phyloP scores from a whole-genome alignment of 2,888 invertebrate species.

The Prenolepis imparis region DNA sequence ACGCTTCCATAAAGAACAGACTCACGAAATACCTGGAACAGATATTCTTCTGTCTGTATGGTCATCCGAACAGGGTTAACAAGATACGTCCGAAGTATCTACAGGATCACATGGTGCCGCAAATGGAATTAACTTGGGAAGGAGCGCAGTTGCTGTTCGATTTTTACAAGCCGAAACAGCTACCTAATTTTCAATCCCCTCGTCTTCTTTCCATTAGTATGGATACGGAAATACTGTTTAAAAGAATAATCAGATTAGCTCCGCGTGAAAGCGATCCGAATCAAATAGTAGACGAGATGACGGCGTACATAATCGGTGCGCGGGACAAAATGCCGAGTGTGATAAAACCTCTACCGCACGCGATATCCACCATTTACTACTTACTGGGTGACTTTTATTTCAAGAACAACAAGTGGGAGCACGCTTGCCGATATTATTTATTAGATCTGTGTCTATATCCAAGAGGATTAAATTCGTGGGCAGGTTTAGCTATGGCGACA shows the following conservation, averaged over 20 bases:
- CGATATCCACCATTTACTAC: conserved; percentile 93
- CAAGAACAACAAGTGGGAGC: conserved; percentile 92
- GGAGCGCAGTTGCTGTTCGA: conserved; percentile 92
- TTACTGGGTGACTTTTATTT: conserved; percentile 97
- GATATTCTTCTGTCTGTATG: conserved; percentile 94
- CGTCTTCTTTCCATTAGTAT: conserved; percentile 92
- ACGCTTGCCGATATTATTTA: conserved; percentile 93
- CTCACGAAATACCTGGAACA: conserved; percentile 94
- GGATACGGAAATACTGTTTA: conserved; percentile 92
- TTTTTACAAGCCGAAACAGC: conserved; percentile 92
- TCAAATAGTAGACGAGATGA: conserved; percentile 89
- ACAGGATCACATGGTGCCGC: conserved; percentile 92
- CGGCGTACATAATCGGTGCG: conserved; percentile 90
- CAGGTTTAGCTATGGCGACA: conserved; percentile 94
- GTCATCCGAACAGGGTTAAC: conserved; percentile 92
- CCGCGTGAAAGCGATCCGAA: conserved; percentile 91
- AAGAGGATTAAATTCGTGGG: conserved; percentile 96
- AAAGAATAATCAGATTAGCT: conserved; percentile 90
- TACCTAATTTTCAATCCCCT: conserved; percentile 94
- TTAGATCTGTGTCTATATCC: conserved; percentile 94
- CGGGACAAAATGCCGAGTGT: conserved; percentile 88
- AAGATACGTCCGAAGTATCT: conserved; percentile 88
- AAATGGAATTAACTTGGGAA: conserved; percentile 91
- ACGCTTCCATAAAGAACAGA: conserved; percentile 89
- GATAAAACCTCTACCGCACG: conserved; percentile 88